Evolutionary conservation across 23 tunicate species (phyloP), one percentile per base, ranked within the genome.

Genomic region (Clavelina lepadiformis): DNA sequence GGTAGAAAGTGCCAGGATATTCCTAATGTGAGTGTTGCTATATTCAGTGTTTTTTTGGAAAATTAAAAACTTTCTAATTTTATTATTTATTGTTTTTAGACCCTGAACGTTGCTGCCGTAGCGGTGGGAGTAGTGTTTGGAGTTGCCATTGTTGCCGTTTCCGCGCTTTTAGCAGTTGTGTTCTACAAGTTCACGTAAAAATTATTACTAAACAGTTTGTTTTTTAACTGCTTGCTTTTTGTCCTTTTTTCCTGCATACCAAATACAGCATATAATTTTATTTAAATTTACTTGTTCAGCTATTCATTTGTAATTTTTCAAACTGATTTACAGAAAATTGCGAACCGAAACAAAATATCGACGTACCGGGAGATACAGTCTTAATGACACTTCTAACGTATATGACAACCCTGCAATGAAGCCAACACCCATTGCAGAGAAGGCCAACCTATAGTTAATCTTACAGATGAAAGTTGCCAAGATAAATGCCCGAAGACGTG

Each of bases 111-210:
- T 0, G 72, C 67, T 3, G 87, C 96, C 15, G 63, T 79, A 21
- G 73, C 74, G 15, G 20, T 68, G 24, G 96, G 96, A 24, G 78
- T 68, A 26, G 69, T 88, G 31, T 63, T 88, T 18, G 96, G 87
- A n/a, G 73, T 74, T 6, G 67, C 77, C 3, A 38, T 74, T 20
- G 29, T 80, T 51, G 67, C 32, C 15, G 73, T 69, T 8, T 33
- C 63, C 19, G 69, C 53, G 19, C 52, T 33, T 0, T 36, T 75
- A 13, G 66, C 63, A 3, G 53, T 58, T 33, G 47, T 49, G 18
- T 53, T 59, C 51, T 47, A 67, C 38, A 83, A 83, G 37, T 83
- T 53, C 62, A 57, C 35, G 91, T 83, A 51, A 75, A 82, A n/a
- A n/a, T n/a, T n/a, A n/a, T n/a, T 0, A 19, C 28, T n/a, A 28